A percentile compares a stretch with the other conserved stretches of the same genome.
These are phyloP conservation scores for Bufo gargarizans DNA, from an alignment of 2,113 vertebrate genomes.

Conservation along the genomic window DNA sequence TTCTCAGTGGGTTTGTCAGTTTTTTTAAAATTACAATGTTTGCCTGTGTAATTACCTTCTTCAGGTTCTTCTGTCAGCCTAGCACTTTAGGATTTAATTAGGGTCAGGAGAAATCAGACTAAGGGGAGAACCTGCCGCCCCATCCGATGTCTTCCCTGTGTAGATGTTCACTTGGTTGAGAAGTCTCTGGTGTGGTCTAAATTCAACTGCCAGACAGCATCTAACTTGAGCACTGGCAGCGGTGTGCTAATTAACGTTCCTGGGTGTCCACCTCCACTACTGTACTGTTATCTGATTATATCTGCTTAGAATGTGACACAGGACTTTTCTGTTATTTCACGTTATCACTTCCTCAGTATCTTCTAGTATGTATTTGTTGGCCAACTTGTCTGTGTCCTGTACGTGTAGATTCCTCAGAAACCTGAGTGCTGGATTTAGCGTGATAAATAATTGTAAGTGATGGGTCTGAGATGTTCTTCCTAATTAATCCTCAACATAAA, in stretches of 20 bases:
- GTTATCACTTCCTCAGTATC: background rate
- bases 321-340: background rate
- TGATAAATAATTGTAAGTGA: slow-evolving; percentile 14
- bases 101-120: slow-evolving; percentile 57
- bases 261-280: background rate
- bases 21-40: slow-evolving; percentile 66
- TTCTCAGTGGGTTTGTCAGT: slow-evolving; percentile 61
- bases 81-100: slow-evolving; percentile 65
- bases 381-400: background rate
- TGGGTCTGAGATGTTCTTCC: background rate
- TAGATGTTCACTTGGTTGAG: background rate
- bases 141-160: background rate
- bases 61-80: slow-evolving; percentile 30
- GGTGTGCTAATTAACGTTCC: background rate
- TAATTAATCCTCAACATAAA: background rate
- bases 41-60: slow-evolving; percentile 60
- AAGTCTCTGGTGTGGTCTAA: background rate
- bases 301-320: background rate
- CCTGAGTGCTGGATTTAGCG: background rate
- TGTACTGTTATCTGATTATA: background rate
- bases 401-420: background rate
- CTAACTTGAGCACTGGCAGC: background rate
- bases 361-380: background rate
- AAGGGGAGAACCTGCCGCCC: background rate
- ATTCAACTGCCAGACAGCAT: background rate